phyloP scores from a whole-genome alignment of 2,797 vertebrate genomes.

The Sorex maritimensis region DNA sequence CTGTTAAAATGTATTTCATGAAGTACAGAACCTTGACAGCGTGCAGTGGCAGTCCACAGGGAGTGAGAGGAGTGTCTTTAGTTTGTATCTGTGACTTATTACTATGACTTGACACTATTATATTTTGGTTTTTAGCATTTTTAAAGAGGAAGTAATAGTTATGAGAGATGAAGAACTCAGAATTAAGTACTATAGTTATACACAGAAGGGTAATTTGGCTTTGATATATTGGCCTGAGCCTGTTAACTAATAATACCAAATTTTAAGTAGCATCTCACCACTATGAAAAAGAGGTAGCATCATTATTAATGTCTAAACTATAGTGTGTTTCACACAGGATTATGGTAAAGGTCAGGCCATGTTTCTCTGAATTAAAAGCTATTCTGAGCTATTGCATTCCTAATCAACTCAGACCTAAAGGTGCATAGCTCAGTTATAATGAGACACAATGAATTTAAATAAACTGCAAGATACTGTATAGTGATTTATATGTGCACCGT shows the following conservation, averaged over 20 bases:
- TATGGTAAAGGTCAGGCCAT: constrained; percentile 99
- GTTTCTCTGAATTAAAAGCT: constrained; percentile 99
- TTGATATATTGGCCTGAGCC: constrained; percentile 97
- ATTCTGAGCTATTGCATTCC: constrained; percentile 99
- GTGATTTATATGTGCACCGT: constrained; percentile 99
- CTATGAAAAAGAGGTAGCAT: constrained; percentile 95
- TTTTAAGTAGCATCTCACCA: constrained; percentile 97
- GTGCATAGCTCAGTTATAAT: constrained; percentile 99
- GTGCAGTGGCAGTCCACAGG: constrained; percentile 89
- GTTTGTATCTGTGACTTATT: constrained; percentile 96
- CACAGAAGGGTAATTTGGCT: constrained; percentile 99
- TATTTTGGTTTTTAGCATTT: constrained; percentile 98
- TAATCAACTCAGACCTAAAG: constrained; percentile 99
- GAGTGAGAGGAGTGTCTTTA: constrained; percentile 94
- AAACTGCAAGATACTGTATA: constrained; percentile 97
- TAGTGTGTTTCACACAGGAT: constrained; percentile 98
- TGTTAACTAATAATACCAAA: constrained; percentile 99
- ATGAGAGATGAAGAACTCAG: constrained; percentile 97
- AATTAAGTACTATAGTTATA: constrained; percentile 98
- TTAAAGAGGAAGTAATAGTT: constrained; percentile 99
- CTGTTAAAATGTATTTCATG: constrained; percentile 85
- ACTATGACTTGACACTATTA: constrained; percentile 95
- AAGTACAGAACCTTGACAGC: constrained; percentile 90
- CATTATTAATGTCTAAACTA: constrained; percentile 99
- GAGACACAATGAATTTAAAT: constrained; percentile 99